Evolutionary conservation across 2,888 invertebrate species (phyloP), one percentile per base, ranked within the genome.

Genomic region (Clunio marinus): DNA sequence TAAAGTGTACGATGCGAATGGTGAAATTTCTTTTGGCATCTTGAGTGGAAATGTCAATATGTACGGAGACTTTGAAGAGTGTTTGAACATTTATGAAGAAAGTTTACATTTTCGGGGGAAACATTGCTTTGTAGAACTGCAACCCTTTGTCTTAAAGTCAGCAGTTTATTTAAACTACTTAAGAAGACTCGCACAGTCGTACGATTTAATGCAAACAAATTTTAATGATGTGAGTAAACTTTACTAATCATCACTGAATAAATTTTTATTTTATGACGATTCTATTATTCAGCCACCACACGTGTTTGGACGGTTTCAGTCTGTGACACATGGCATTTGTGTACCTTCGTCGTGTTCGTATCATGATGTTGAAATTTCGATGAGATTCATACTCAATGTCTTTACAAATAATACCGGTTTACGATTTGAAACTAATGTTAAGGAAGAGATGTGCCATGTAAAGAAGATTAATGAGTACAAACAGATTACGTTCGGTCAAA

Each of bases 281-380:
- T 45, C n/a, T 10, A 8, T 71, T 32, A 68, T 78, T 62, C 73
- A 88, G 88, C 86, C 87, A 46, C 87, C 87, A 3, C 88, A 88
- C 75, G 80, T 87, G 70, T 84, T 88, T 4, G 87, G 87, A 1
- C 80, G 86, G 70, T 87, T 84, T 73, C 84, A 85, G 2, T 81
- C 84, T 15, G 80, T 87, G 60, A 84, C 86, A 72, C 88, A 87
- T 87, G 87, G 84, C 2, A 74, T 87, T 10, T 88, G 88, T 73
- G 81, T 85, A 13, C 88, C 88, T 1, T 79, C 82, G 1, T 80
- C 82, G 0, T 88, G 88, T 74, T 80, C 81, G 0, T 70, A 82
- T 7, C 73, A 77, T 22, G 87, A 88, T 73, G 83, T 87, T 1
- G 82, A 85, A 74, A 76, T 80, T 15, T 82, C 83, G 1, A 76